Evolutionary conservation across 2,113 vertebrate genomes (phyloP), one percentile per base, ranked within the genome.

Genomic region (Varanus komodoensis): DNA sequence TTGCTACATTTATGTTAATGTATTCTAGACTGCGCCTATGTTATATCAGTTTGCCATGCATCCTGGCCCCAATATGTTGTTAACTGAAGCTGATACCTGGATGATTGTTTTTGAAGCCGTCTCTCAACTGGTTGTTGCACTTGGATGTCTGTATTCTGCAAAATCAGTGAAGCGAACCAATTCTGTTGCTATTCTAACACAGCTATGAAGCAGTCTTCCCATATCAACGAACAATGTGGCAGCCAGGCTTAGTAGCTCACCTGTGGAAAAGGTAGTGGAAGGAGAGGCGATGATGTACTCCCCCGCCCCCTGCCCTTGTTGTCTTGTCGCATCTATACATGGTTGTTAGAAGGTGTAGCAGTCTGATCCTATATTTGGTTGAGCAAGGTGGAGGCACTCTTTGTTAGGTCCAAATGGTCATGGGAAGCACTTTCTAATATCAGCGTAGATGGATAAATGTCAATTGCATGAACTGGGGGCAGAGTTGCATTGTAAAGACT

Each of bases 1-100:
- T 3, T 25, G n/a, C 9, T 6, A 67, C 67, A 67, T 32, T n/a
- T 34, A 67, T 34, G 21, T 27, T 83, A 61, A 82, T 82, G 7
- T 82, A 82, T 82, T 82, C 80, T 19, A 82, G 82, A 21, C 82
- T 83, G 19, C 82, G 27, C 67, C 82, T 83, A 44, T 44, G 61
- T 61, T 44, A 8, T 61, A n/a, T 82, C 52, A 29, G n/a, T 67
- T 83, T 34, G 81, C 44, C 57, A 67, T 25, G 34, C 61, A 64
- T 23, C 4, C 34, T 83, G 57, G 3, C n/a, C 57, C 34, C 82
- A 83, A 27, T 83, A 83, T 83, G 61, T 83, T 67, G 4, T 38
- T 67, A 67, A 67, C n/a, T 44, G 82, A 83, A 83, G 23, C 25
- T 82, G 80, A 82, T 83, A 44, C 67, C 8, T 67, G 23, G 15